A percentile compares a stretch with the other conserved stretches of the same genome.
phyloP scores from a whole-genome alignment of 2,113 vertebrate genomes.

The Sigmodon hispidus region DNA sequence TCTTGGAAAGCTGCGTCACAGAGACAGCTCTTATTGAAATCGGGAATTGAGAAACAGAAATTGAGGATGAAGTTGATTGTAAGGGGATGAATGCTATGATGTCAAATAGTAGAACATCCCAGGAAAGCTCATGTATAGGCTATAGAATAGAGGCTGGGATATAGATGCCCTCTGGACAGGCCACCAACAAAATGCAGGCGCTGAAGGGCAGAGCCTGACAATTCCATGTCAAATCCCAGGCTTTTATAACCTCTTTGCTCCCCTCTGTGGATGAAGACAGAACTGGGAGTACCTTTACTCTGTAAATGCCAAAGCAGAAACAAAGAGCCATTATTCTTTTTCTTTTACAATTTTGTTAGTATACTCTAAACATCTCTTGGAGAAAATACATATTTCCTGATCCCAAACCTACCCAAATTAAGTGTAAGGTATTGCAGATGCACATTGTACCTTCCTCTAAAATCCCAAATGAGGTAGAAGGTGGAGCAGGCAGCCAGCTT shows the following conservation, averaged over 20 bases:
- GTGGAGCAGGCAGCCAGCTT: fast-evolving
- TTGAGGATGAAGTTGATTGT: neutral
- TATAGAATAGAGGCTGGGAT: neutral
- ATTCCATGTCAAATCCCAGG: neutral
- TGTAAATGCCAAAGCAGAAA: neutral
- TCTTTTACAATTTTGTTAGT: neutral
- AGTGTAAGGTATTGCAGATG: neutral
- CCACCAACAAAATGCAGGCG: neutral
- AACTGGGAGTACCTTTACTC: conserved; percentile 70
- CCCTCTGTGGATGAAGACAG: conserved; percentile 69
- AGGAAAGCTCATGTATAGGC: neutral
- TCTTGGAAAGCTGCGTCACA: neutral
- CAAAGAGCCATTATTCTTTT: neutral
- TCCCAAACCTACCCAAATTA: neutral
- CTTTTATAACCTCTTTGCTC: conserved; percentile 59
- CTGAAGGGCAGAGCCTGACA: neutral
- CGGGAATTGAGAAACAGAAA: neutral
- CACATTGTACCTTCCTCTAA: neutral
- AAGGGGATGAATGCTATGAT: neutral
- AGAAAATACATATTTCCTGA: neutral
- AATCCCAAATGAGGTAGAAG: neutral
- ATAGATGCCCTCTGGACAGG: neutral
- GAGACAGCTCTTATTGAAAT: neutral
- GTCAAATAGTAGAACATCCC: neutral
- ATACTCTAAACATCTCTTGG: neutral